Base-by-base conservation (phyloP, 2,888 invertebrate species). In the Gryllus longicercus region DNA sequence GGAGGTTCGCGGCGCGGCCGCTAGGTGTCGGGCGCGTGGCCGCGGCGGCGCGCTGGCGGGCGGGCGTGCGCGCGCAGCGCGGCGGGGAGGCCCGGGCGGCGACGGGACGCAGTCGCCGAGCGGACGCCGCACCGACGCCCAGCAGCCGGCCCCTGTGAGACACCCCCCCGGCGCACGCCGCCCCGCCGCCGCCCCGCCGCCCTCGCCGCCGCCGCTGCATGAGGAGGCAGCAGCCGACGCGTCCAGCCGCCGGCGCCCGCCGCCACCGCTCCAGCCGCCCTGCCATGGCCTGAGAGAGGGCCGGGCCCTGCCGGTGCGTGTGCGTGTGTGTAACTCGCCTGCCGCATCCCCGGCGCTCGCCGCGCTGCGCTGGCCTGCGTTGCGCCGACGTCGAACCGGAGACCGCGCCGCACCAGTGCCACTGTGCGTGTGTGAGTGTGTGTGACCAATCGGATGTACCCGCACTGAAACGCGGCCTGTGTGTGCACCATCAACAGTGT, bases 11-110 rank as follows among this genome's bases (percentile, higher is more conserved):
- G 16, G 63, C 63, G 63, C 63, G 16, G 63, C 63, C 63, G 63
- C 63, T 63, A 63, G 63, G 63, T 63, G n/a, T 63, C 63, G 63
- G 63, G 63, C 63, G 63, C 63, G 63, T 63, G 63, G 63, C 63
- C 18, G 63, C 16, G 14, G 18, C 18, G 63, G 63, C 63, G 63
- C 16, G n/a, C n/a, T n/a, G n/a, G 16, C 16, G 8, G 18, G 63
- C 14, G 63, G 16, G 63, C 18, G 63, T 63, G 63, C 63, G 63
- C 63, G 63, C 63, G 63, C 63, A 63, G 63, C 63, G 18, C 14
- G 63, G 63, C 63, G 63, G 63, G 16, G 63, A 3, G 63, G 18
- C 63, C 63, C 63, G 63, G 63, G 63, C 18, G 63, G 63, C 63
- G 18, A 18, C 63, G 63, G 63, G 63, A 3, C 18, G 63, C 63